Evolutionary conservation across 2,888 invertebrate species (phyloP), one percentile per base, ranked within the genome.

Genomic region (Gymnosoma rotundatum): DNA sequence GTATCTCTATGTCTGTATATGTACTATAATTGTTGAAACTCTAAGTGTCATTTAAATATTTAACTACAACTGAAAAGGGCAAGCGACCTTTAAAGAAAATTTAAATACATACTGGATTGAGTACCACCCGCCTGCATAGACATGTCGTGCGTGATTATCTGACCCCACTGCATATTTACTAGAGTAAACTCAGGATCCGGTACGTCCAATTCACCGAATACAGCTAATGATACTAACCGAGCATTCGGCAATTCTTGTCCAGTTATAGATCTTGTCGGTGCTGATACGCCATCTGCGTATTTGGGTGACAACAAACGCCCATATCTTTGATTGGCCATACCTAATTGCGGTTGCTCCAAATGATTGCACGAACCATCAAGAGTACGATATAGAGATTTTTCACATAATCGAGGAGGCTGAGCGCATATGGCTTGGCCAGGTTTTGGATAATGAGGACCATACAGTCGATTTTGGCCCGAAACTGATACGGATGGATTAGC

Each of bases 291-390:
- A 88, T 94, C 93, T 10, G 90, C 91, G 86, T 94, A 94, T 69
- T 91, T 92, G 3, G 94, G 90, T 16, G 93, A 90, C 61, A 93
- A 73, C 6, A 93, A 88, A 83, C 89, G 92, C 21, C 90, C 92
- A 88, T 92, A 94, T 88, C 95, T 94, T 0, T 95, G 95, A 88
- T 96, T 95, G 0, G 97, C 95, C 69, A 94, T 93, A 16, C 99
- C 99, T 94, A 96, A 95, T 9, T 95, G 94, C 0, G 98, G 97
- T 87, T 96, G 94, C 81, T 94, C 93, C 66, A 96, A 92, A 92
- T 99, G 99, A 92, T 99, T 99, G 91, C 99, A 99, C 0, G 97
- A 95, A 0, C 99, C 99, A 91, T 99, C 99, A 84, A 96, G 94
- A 0, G 96, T 94, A 66, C 97, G 94, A 91, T 96, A 97, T 32